These are phyloP conservation scores for Loris lydekkerianus DNA, from an alignment of 2,797 vertebrate genomes.

Conservation along the genomic window DNA sequence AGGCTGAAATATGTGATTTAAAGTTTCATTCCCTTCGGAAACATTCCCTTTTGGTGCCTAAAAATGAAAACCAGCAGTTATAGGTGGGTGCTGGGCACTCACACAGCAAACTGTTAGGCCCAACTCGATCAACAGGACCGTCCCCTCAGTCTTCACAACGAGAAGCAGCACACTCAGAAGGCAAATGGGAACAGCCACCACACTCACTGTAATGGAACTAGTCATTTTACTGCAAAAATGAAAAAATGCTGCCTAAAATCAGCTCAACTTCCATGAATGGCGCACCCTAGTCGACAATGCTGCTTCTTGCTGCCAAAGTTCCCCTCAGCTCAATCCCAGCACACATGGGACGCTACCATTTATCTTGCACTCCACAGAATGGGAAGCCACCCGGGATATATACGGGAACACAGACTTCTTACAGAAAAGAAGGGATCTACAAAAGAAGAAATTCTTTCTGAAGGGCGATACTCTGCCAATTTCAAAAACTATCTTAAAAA, in stretches of 20 bases:
- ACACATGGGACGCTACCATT: neutral
- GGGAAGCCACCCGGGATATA: constrained; percentile 49
- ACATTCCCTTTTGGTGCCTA: constrained; percentile 4
- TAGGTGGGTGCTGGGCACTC: neutral
- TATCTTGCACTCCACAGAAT: constrained; percentile 56
- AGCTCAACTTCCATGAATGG: constrained; percentile 79
- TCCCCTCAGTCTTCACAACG: neutral
- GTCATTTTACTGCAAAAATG: constrained; percentile 86
- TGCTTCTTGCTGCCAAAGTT: constrained; percentile 56
- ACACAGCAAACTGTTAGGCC: neutral
- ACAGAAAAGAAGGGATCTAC: constrained; percentile 60
- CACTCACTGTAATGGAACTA: constrained; percentile 84
- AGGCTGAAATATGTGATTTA: neutral
- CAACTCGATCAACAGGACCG: neutral
- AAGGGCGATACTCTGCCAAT: neutral
- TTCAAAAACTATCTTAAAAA: constrained; percentile 40
- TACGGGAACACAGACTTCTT: constrained; percentile 62
- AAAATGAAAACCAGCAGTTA: constrained; percentile 53
- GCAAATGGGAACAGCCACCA: constrained; percentile 53
- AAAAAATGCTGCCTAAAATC: constrained; percentile 84
- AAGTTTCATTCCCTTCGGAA: constrained; percentile 6
- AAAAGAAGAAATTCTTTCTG: neutral
- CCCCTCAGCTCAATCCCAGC: constrained; percentile 74
- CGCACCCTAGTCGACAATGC: constrained; percentile 71
- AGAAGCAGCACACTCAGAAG: constrained; percentile 67